Conservation (phyloP, 2,113 vertebrate genomes). For the Sinocyclocheilus anshuiensis region DNA sequence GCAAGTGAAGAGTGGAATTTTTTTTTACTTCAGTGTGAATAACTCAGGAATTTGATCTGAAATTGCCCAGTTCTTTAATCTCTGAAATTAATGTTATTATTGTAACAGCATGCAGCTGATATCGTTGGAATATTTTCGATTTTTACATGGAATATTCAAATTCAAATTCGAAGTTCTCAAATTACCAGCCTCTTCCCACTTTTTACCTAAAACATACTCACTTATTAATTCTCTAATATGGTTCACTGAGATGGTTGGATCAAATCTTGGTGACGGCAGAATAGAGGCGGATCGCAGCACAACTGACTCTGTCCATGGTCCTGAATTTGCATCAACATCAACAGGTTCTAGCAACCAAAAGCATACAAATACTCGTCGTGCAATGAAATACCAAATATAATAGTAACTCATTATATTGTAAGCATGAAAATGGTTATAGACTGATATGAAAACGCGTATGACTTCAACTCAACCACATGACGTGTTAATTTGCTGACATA, state of each 20-base stretch:
- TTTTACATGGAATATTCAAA: not conserved
- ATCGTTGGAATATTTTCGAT: not conserved
- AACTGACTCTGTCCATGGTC: slow-evolving; percentile 68
- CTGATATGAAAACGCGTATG: not conserved
- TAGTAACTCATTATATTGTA: not conserved
- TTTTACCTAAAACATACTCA: not conserved
- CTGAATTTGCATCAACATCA: slow-evolving; percentile 61
- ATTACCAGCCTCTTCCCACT: not conserved
- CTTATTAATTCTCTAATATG: not conserved
- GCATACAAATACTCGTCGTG: not conserved
- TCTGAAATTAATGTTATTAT: too few species aligned
- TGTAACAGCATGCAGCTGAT: not conserved
- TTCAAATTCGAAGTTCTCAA: not conserved
- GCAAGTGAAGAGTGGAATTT: not conserved
- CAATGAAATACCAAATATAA: not conserved
- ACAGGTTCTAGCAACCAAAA: not conserved
- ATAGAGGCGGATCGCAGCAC: not conserved
- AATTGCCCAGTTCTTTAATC: not conserved
- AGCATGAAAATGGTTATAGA: not conserved
- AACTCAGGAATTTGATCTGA: not conserved
- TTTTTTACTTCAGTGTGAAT: not conserved
- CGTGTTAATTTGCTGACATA: slow-evolving; percentile 2
- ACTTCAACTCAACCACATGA: not conserved
- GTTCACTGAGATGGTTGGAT: not conserved
- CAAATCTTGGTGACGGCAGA: not conserved